These are phyloP conservation scores for Urocolius indicus DNA, from an alignment of 2,113 vertebrate species.

Conservation along the genomic window DNA sequence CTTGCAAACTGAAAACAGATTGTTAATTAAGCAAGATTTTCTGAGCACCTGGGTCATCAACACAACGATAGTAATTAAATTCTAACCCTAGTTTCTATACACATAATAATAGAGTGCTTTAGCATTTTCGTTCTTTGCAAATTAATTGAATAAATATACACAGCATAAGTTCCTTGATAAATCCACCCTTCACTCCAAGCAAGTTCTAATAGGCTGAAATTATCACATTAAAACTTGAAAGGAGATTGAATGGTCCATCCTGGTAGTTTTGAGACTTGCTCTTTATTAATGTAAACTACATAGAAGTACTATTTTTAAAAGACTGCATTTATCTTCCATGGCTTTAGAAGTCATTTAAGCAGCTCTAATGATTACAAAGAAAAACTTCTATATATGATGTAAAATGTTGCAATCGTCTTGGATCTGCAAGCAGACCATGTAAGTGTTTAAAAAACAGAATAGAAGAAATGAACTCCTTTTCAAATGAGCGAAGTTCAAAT, in stretches of 20 bases:
- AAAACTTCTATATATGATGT: background rate
- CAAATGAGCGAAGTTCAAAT: background rate
- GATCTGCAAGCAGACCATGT: background rate
- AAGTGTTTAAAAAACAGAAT: background rate
- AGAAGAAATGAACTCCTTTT: background rate
- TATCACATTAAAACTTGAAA: background rate
- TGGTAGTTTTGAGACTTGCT: background rate
- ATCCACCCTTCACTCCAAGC: background rate
- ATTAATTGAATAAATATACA: conserved; percentile 51
- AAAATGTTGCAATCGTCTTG: background rate
- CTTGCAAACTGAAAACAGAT: conserved; percentile 24
- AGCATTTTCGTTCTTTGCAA: conserved; percentile 37
- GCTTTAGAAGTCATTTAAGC: background rate
- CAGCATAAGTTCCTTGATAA: background rate
- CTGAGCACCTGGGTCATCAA: conserved; percentile 33
- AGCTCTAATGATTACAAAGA: background rate
- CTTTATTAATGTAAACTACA: background rate
- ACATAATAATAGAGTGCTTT: conserved; percentile 12
- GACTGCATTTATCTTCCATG: background rate
- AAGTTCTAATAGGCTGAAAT: conserved; percentile 3
- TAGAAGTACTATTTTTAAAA: background rate
- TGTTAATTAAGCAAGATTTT: conserved; percentile 56
- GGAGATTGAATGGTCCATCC: background rate
- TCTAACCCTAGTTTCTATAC: conserved; percentile 46
- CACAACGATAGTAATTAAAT: conserved; percentile 24